Base-by-base conservation (phyloP, 2,797 vertebrate genomes). In the Craterocephalus amniculus region DNA sequence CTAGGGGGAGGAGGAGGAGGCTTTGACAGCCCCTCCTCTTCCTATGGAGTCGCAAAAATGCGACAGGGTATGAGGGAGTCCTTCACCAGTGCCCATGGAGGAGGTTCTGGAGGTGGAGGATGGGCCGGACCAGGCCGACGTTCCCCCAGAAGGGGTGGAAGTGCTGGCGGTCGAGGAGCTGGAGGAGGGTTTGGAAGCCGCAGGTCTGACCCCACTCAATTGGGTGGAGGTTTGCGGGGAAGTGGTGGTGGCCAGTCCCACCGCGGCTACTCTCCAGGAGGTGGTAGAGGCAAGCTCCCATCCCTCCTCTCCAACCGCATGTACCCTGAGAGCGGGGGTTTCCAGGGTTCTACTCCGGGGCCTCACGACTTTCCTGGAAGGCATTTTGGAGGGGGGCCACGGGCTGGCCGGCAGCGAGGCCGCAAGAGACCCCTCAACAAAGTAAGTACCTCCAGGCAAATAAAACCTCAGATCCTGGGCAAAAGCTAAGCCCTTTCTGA, bases 221-320 rank as follows among this genome's bases (percentile, higher is more conserved):
- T 90, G 82, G 94, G 95, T 79, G 93, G 92, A 83, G 88, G 90
- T 9, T 92, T 94, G 70, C 95, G 79, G 87, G 94, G 94, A 80
- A 74, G 87, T 79, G 40, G 94, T 58, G 87, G 90, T 48, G 88
- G 85, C 80, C 89, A 76, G 76, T 81, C 90, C 79, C 87, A 91
- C 84, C 86, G 81, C 20, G 95, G 92, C 90, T 92, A 91, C 86
- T 94, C 92, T 89, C 90, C 93, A 9, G 93, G 94, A 91, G 94
- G 94, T 78, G 94, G 94, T 80, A 94, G 96, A 90, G 96, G 96
- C 87, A 95, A 96, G 93, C 96, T 97, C 83, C 96, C 96, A 68
- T 97, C 96, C 79, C 97, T 98, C 90, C 95, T 97, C 92, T 95
- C 96, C 89, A 96, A 96, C 93, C 96, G 96, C 91, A 96, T 97